Base-by-base conservation (phyloP, 2,888 invertebrate species). In the Escarpia spicata region DNA sequence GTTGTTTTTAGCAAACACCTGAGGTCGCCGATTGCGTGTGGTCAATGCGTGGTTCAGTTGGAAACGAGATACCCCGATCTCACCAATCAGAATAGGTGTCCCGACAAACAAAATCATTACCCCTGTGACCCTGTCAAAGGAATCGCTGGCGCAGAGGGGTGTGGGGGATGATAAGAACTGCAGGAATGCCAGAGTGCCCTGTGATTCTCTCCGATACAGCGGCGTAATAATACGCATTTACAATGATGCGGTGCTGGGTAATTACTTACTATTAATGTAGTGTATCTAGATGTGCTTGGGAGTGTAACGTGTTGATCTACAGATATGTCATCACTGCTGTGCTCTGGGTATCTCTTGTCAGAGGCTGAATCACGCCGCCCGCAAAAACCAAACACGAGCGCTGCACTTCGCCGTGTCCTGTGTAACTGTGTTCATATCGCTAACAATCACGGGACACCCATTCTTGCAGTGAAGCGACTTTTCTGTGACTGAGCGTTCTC, bases 241-340 rank as follows among this genome's bases (percentile, higher is more conserved):
- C 75, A 75, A 75, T 75, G 75, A 1, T 26, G 75, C 26, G 0
- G 75, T 26, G n/a, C 26, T 4, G 75, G n/a, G 75, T 75, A 75
- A 75, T 75, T 75, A 75, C 75, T 75, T 75, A 26, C 75, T 75
- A 75, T 75, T 75, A 75, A 75, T 75, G n/a, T 26, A 75, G 75
- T 75, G 75, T 75, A 75, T 26, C 19, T 75, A 75, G 19, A 26
- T 6, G 75, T 4, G 52, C 52, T 37, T 75, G 75, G 75, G 75
- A 75, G 75, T 75, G 75, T 75, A 75, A 75, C n/a, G 75, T 75
- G 75, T 75, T 75, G 75, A 75, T 75, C 26, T 2, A 26, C 4
- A 15, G 75, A 75, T 75, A 75, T 26, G n/a, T 75, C 75, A 75
- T 75, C 75, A 26, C 75, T 75, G 75, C 6, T 26, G 75, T 12